Evolutionary conservation across 1,140 invertebrate species (phyloP).

Genomic region (Pseudachorutes palmiensis): DNA sequence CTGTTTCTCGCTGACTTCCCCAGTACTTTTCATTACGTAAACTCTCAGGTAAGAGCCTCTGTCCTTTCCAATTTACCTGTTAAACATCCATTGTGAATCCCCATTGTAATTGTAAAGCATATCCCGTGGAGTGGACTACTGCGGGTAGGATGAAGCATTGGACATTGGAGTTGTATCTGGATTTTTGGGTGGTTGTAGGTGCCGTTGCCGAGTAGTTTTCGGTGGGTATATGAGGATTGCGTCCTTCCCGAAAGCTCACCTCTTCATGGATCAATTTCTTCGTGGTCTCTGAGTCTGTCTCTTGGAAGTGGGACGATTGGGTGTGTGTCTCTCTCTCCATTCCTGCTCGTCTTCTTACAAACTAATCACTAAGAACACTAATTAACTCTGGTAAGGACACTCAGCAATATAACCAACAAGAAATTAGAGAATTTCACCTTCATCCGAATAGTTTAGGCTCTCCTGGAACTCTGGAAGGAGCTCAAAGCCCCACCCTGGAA

Average conservation of each 20-base stretch:
- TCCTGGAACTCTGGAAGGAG: neutral
- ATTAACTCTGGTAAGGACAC: neutral
- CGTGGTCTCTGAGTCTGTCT: neutral
- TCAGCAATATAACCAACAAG: neutral
- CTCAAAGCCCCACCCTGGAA: neutral
- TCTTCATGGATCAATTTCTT: constrained; percentile 5
- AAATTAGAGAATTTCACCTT: neutral
- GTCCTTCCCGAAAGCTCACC: no score
- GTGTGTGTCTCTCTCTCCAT: neutral
- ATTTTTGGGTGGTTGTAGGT: no score
- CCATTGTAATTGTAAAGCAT: neutral
- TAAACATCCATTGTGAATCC: no score
- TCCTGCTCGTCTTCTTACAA: neutral
- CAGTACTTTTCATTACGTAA: no score
- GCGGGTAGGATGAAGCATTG: neutral
- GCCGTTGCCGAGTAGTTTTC: neutral
- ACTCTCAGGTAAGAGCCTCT: no score
- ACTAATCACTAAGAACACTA: neutral
- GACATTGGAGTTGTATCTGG: neutral
- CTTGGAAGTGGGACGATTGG: constrained; percentile 9
- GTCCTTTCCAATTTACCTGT: no score
- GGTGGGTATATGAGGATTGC: neutral
- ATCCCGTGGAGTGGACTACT: neutral
- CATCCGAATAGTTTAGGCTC: neutral
- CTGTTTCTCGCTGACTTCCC: no score